Evolutionary conservation across 1,140 invertebrate species (phyloP).

Genomic region (Drosophila serrata): DNA sequence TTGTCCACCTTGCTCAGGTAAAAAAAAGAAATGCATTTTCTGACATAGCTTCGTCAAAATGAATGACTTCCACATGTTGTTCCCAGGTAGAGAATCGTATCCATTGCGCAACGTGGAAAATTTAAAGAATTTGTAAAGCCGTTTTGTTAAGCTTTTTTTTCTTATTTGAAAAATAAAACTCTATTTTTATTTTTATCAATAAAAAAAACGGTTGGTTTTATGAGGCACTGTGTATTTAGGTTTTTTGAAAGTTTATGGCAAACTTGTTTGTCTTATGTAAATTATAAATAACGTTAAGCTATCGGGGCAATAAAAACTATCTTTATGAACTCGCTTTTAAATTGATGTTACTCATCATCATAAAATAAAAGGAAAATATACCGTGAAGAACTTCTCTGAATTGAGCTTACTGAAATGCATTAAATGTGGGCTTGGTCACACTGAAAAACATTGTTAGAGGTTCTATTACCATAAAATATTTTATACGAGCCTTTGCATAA

Average conservation of each 20-base stretch:
- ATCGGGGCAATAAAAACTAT: conserved; percentile 14
- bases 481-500: too few relatives aligned
- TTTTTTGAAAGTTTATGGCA: conserved; percentile 10
- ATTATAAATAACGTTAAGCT: conserved; percentile 14
- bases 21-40: conserved; percentile 27
- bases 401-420: background rate
- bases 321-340: conserved; percentile 11
- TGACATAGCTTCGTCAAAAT: conserved; percentile 46
- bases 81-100: conserved; percentile 26
- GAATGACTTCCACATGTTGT: conserved; percentile 21
- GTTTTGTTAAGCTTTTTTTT: conserved; percentile 26
- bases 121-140: conserved; percentile 14
- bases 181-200: conserved; percentile 4
- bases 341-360: background rate
- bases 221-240: background rate
- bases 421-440: background rate
- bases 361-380: background rate
- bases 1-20: conserved; percentile 42
- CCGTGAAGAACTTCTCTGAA: background rate
- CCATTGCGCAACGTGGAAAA: conserved; percentile 32
- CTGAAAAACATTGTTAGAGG: background rate
- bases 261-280: conserved; percentile 33
- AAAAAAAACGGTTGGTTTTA: conserved; percentile 30
- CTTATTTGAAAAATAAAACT: conserved; percentile 9
- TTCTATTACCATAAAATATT: background rate